A percentile compares a stretch with the other conserved stretches of the same genome.
These are phyloP conservation scores for Heliocidaris erythrogramma DNA, from an alignment of 35 echinoderm and acorn worm species.

Conservation along the genomic window DNA sequence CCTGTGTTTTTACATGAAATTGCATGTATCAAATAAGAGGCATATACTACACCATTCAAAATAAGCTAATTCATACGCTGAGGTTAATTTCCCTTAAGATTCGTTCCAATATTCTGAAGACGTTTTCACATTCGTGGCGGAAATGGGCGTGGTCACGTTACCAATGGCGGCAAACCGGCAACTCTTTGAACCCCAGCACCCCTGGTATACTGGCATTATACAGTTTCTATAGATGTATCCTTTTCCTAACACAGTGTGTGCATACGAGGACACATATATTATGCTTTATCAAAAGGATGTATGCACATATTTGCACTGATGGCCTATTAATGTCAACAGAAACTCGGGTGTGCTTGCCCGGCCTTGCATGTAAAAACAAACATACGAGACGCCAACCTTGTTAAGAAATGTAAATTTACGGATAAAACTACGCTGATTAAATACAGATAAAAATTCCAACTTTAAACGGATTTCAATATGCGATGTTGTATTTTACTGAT, in stretches of 20 bases:
- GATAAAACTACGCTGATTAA: not conserved
- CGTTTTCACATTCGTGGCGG: not conserved
- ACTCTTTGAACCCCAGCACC: not conserved
- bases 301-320: conserved; percentile 2
- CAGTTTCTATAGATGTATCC: not conserved
- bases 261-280: not conserved
- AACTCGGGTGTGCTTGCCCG: not conserved
- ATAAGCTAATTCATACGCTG: no score
- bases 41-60: no score
- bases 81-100: not conserved
- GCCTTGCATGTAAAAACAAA: conserved; percentile 17
- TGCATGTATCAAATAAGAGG: no score
- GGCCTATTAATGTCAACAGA: not conserved
- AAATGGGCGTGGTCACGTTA: no score
- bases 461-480: not conserved
- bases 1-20: no score
- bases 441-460: not conserved
- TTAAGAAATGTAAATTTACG: conserved; percentile 4
- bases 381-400: not conserved
- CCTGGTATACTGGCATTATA: not conserved
- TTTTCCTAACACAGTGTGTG: not conserved
- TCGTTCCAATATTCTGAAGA: not conserved
- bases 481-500: not conserved
- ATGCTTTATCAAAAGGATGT: not conserved
- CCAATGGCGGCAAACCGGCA: not conserved